Base-by-base conservation (phyloP, 2,888 invertebrate species). In the Trisateles emortualis region DNA sequence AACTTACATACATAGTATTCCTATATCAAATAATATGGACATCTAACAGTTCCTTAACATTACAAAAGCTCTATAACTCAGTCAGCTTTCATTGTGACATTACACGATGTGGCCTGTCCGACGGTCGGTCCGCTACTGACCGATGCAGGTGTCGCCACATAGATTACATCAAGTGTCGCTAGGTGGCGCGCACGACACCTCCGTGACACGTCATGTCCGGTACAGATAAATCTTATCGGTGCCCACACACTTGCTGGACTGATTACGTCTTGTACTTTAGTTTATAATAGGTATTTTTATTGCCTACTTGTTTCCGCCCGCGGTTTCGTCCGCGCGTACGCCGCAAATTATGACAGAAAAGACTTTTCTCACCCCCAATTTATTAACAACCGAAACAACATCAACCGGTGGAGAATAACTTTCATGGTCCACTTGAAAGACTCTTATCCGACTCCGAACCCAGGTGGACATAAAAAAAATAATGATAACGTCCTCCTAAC, bases 1-100 rank as follows among this genome's bases (percentile, higher is more conserved):
- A 36, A 17, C 36, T 17, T 10, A 17, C 16, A n/a, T n/a, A n/a
- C n/a, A n/a, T 1, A 38, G 32, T 33, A 14, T 14, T n/a, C 10
- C 16, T 10, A 16, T 48, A n/a, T n/a, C 13, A 36, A 52, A 62
- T 49, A 16, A 26, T 10, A 35, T 22, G 5, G 36, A 41, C 10
- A 44, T 1, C 38, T 47, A n/a, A 36, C 46, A 22, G 43, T 44
- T 59, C 17, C 51, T 48, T 57, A 59, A 32, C 39, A 44, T 17
- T 11, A 64, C 57, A 58, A 66, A 63, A 57, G 40, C 38, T 19
- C 43, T 40, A 68, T 68, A 68, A 68, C 38, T 68, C 58, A 53
- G 26, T 52, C 29, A 36, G 30, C n/a, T 50, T 53, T 49, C 45
- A 44, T 46, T 54, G 62, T 55, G 33, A 42, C 43, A 6, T 8